phyloP scores from a whole-genome alignment of 2,113 vertebrate genomes.

The Halcyon senegalensis region DNA sequence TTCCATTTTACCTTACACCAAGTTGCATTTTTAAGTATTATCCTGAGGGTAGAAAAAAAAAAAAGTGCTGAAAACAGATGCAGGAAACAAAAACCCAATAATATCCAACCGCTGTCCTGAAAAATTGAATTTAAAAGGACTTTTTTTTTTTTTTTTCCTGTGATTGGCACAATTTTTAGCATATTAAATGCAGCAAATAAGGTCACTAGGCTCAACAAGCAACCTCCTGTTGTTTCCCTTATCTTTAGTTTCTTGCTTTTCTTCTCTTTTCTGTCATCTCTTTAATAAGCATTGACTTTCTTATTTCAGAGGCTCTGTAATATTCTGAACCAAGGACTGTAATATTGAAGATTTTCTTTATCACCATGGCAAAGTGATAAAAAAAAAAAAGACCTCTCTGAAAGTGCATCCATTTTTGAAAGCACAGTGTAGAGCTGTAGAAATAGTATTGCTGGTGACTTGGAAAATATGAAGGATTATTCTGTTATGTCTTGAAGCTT shows the following conservation, averaged over 20 bases:
- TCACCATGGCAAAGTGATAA: constrained; percentile 39
- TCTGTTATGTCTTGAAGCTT: not conserved
- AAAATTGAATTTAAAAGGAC: constrained; percentile 41
- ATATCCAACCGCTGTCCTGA: not conserved
- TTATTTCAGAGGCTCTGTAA: constrained; percentile 60
- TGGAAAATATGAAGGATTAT: not conserved
- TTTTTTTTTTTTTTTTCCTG: not conserved
- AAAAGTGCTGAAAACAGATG: constrained; percentile 18
- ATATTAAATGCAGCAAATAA: constrained; percentile 58
- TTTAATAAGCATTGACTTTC: constrained; percentile 71
- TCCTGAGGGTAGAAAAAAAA: constrained; percentile 6
- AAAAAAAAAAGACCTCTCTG: not conserved
- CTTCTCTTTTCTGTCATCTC: not conserved
- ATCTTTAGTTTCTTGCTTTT: constrained; percentile 35
- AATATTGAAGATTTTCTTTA: constrained; percentile 63
- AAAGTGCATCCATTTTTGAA: constrained; percentile 18
- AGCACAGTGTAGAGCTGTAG: not conserved
- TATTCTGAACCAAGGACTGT: constrained; percentile 54
- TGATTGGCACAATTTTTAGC: constrained; percentile 43
- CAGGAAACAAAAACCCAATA: not conserved
- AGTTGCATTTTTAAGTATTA: constrained; percentile 59
- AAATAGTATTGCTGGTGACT: not conserved
- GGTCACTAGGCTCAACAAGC: constrained; percentile 55
- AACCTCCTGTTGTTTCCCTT: constrained; percentile 47
- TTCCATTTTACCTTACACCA: constrained; percentile 44